Conservation (phyloP, 2,113 vertebrate genomes). For the Sminthopsis crassicaudata region DNA sequence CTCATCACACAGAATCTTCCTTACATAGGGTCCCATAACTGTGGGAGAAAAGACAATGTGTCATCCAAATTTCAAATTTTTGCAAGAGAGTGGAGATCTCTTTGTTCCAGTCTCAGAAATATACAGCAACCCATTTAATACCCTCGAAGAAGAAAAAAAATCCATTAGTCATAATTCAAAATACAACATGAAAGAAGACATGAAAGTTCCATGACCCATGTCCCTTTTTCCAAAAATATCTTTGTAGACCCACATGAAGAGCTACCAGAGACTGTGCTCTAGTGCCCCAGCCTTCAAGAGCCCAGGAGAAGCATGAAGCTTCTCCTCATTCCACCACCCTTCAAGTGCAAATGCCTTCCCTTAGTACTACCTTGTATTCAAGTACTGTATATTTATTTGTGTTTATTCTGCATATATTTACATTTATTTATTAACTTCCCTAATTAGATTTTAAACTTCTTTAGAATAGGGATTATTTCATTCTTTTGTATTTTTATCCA, state of each 20-base stretch:
- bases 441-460: neutral
- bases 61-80: conserved; percentile 63
- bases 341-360: neutral
- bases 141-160: neutral
- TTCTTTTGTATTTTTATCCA: neutral
- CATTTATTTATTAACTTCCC: neutral
- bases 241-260: neutral
- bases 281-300: neutral
- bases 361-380: neutral
- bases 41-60: conserved; percentile 65
- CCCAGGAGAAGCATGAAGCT: neutral
- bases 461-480: neutral
- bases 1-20: conserved; percentile 96
- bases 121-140: conserved; percentile 19
- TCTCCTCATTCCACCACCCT: neutral
- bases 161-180: conserved; percentile 36
- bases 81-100: neutral
- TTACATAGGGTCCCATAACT: conserved; percentile 99
- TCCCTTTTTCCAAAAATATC: conserved; percentile 29
- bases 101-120: conserved; percentile 4
- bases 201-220: neutral
- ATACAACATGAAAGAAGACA: conserved; percentile 9
- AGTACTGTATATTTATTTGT: neutral
- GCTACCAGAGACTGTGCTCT: neutral
- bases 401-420: neutral